Base-by-base conservation (phyloP, 1,140 invertebrate species). In the Diabrotica virgifera region DNA sequence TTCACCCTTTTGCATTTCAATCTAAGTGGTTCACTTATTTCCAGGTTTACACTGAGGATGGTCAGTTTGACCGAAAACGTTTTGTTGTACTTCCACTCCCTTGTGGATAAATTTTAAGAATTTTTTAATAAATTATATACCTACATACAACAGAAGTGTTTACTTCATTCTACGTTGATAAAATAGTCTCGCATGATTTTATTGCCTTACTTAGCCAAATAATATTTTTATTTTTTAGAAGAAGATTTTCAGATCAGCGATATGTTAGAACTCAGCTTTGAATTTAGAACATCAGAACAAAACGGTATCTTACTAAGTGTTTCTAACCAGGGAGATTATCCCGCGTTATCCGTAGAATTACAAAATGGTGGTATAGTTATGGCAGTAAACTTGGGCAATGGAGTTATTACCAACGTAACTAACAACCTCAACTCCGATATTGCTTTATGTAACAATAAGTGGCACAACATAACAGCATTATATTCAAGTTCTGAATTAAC, bases 261-360 rank as follows among this genome's bases (percentile, higher is more conserved):
- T 51, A 79, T 86, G 24, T 79, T 91, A 50, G 89, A 93, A 69
- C 76, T 96, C 36, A 84, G 88, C 72, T 80, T 96, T 46, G 89
- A 95, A 76, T 96, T 96, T 76, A 83, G 91, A 66, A 95, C 92
- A 6, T 89, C 89, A 2, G 89, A 93, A 77, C 81, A 88, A 57
- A 89, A 88, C 59, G 94, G 94, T 5, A 83, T 96, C 6, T 78
- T 97, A 10, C 74, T 96, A 4, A 90, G 88, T 12, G 85, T 91
- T 5, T 87, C 86, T 50, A 86, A 88, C 62, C 81, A 83, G 0
- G 74, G 73, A 12, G 86, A 84, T 11, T 80, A 79, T 11, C 88
- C 90, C 9, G 87, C 89, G 0, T 75, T 95, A 3, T 90, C 91
- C 0, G 73, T 95, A 6, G 92, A 93, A 79, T 75, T 94, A 0